phyloP scores from a whole-genome alignment of 2,113 vertebrate genomes.

The Etia nguti region DNA sequence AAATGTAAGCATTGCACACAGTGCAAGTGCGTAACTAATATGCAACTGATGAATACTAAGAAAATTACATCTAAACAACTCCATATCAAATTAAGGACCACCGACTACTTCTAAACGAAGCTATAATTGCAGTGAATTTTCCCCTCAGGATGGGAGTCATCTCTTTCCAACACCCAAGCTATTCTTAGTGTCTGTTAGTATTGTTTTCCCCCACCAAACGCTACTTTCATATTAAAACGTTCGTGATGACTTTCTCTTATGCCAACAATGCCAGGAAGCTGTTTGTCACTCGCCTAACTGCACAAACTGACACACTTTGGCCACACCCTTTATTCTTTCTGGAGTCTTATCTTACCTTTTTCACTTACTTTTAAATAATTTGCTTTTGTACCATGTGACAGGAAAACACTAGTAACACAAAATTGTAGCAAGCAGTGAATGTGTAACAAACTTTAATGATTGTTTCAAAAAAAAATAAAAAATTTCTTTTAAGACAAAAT shows the following conservation, averaged over 20 bases:
- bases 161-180: conserved; percentile 64
- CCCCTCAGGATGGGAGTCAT: conserved; percentile 66
- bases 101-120: conserved; percentile 52
- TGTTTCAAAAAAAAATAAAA: background rate
- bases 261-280: conserved; percentile 73
- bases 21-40: conserved; percentile 47
- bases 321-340: conserved; percentile 26
- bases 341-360: conserved; percentile 1
- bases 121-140: conserved; percentile 48
- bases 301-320: conserved; percentile 31
- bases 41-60: conserved; percentile 33
- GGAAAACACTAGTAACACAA: background rate
- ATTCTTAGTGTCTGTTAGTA: conserved; percentile 64
- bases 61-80: conserved; percentile 50
- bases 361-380: background rate
- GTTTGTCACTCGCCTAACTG: conserved; percentile 64
- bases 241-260: conserved; percentile 53
- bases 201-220: conserved; percentile 70
- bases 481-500: background rate
- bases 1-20: conserved; percentile 50
- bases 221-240: conserved; percentile 61
- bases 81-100: conserved; percentile 49
- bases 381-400: background rate
- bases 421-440: background rate
- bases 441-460: background rate